Base-by-base conservation (phyloP, 2,113 vertebrate genomes). In the Potamarius usumacintae region DNA sequence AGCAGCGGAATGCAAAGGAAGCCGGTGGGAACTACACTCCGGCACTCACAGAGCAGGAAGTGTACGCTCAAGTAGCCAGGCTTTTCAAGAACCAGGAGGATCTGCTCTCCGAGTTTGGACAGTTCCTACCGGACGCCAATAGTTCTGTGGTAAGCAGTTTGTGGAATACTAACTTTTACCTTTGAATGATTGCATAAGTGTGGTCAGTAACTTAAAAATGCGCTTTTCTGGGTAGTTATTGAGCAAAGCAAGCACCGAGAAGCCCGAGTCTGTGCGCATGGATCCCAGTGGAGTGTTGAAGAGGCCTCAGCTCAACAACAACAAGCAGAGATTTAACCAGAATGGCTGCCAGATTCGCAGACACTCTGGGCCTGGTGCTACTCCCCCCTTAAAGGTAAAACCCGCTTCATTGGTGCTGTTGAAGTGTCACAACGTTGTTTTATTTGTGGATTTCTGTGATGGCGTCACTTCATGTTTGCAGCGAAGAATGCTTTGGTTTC, bases 71-170 rank as follows among this genome's bases (percentile, higher is more conserved):
- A 93, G 98, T 99, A 88, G 98, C 98, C 12, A 95, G 97, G 6
- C 97, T 99, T 87, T 99, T 99, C 91, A 99, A 99, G 94, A 99
- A 99, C 94, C 98, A 99, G 93, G 98, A 99, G 91, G 98, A 99
- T 92, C 94, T 99, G 25, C 96, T 99, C 2, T 99, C 98, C 0
- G 98, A 99, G 90, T 99, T 99, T 0, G 98, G 98, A 84, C 98
- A 99, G 91, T 99, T 99, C 92, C 93, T 99, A 62, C 98, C 98
- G 0, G 98, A 99, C 88, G 98, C 98, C 78, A 99, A 99, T 93
- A 99, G 96, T 92, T 98, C 98, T 8, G 93, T 96, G 94, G 98
- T 99, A 91, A 95, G 96, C 18, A 17, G 20, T 60, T 48, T 63
- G 30, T 10, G 10, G 9, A 60, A 42, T 30, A 82, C 9, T 14